phyloP scores from a whole-genome alignment of 2,113 vertebrate genomes.

The Dendrocopos noguchii region DNA sequence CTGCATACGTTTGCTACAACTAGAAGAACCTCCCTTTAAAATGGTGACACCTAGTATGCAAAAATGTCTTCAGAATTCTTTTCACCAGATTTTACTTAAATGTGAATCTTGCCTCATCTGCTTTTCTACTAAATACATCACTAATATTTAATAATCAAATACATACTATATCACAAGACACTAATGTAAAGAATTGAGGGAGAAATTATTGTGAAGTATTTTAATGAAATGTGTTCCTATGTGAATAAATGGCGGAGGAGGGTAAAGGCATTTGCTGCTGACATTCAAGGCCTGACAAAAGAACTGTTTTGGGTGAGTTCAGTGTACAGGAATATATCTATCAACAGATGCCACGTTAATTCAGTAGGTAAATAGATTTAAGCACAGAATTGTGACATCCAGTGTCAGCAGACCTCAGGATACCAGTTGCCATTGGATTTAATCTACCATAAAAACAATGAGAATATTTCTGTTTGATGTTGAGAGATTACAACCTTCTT shows the following conservation, averaged over 20 bases:
- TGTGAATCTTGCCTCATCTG: not conserved
- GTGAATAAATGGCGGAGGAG: not conserved
- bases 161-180: not conserved
- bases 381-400: slow-evolving; percentile 51
- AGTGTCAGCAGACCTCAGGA: slow-evolving; percentile 46
- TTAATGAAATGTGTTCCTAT: not conserved
- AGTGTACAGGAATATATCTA: slow-evolving; percentile 14
- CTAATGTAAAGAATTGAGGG: not conserved
- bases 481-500: slow-evolving; percentile 59
- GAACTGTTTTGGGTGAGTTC: slow-evolving; percentile 6
- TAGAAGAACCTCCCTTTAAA: not conserved
- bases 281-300: slow-evolving; percentile 10
- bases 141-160: not conserved
- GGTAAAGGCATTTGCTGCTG: not conserved
- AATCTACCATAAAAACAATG: slow-evolving; percentile 63
- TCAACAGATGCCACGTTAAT: slow-evolving; percentile 68
- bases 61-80: not conserved
- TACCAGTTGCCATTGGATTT: slow-evolving; percentile 41
- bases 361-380: slow-evolving; percentile 48
- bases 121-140: not conserved
- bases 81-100: not conserved
- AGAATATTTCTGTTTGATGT: slow-evolving; percentile 47
- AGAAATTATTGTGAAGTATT: not conserved
- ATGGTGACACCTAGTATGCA: not conserved
- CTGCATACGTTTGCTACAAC: not conserved